Evolutionary conservation across 2,113 vertebrate genomes (phyloP).

Genomic region (Apaloderma vittatum): DNA sequence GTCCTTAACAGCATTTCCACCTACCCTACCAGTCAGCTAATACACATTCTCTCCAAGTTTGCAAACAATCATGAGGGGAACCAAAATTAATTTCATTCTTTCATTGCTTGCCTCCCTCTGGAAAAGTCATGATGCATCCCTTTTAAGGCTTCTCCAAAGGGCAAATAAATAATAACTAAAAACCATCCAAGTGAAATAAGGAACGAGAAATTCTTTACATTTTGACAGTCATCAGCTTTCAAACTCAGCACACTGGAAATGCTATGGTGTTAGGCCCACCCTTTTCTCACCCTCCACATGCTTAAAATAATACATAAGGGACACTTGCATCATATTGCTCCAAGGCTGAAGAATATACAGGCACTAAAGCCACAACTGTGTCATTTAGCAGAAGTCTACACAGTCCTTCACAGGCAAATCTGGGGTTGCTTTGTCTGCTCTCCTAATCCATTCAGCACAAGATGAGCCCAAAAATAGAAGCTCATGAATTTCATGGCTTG

Average conservation of each 20-base stretch:
- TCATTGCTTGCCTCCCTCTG: not conserved
- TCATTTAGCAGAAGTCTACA: not conserved
- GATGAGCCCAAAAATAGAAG: not conserved
- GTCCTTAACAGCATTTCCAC: not conserved
- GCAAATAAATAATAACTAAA: not conserved
- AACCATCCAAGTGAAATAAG: not conserved
- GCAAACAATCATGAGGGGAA: not conserved
- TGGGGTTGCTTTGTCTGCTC: not conserved
- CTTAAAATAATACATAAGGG: not conserved
- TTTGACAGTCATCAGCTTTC: not conserved
- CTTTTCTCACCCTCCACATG: not conserved
- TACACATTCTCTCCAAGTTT: not conserved
- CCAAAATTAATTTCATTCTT: not conserved
- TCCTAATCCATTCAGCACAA: not conserved
- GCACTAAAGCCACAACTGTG: not conserved
- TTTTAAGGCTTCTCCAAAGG: not conserved
- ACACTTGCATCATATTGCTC: not conserved
- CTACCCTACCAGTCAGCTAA: not conserved
- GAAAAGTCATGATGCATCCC: not conserved
- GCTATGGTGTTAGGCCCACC: not conserved
- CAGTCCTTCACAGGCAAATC: not conserved
- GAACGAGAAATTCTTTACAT: not conserved
- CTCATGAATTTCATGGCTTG: not conserved
- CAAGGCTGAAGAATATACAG: not conserved
- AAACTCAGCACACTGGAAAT: not conserved